These are phyloP conservation scores for Chrysomela aeneicollis DNA, from an alignment of 2,888 invertebrate genomes.

Conservation along the genomic window DNA sequence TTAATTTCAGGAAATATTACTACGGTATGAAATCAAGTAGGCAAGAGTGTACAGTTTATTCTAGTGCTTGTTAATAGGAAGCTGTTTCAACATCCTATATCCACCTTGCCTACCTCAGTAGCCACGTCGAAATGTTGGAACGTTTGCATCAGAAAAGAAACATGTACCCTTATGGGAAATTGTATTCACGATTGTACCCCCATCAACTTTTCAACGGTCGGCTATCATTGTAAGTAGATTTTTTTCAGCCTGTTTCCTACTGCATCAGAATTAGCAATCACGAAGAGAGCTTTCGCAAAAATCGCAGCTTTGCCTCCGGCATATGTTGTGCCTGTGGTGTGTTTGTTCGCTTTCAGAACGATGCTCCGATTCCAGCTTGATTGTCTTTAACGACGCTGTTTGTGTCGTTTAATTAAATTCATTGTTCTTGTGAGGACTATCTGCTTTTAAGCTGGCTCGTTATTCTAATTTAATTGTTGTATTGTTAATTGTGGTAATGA, in stretches of 20 bases:
- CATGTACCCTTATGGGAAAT: no score
- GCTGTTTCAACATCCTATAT: no score
- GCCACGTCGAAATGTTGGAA: no score
- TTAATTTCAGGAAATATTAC: no score
- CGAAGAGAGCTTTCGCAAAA: slow-evolving; percentile 12
- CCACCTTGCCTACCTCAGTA: no score
- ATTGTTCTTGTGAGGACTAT: slow-evolving; percentile 48
- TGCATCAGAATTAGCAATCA: slow-evolving; percentile 13
- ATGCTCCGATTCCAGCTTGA: slow-evolving; percentile 38
- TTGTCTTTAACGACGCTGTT: slow-evolving; percentile 51
- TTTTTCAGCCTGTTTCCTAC: slow-evolving; percentile 2
- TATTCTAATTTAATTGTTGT: slow-evolving; percentile 50
- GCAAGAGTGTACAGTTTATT: no score
- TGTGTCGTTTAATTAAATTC: slow-evolving; percentile 52
- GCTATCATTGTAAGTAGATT: no score
- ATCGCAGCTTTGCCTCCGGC: slow-evolving; percentile 7
- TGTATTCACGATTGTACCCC: no score
- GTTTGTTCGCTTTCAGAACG: slow-evolving; percentile 4
- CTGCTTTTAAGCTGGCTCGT: slow-evolving; percentile 44
- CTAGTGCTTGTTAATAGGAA: no score
- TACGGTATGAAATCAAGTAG: no score
- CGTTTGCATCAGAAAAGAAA: no score
- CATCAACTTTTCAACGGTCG: no score
- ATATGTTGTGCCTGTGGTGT: slow-evolving; percentile 7
- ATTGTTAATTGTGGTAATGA: slow-evolving; percentile 39